A percentile compares a stretch with the other conserved stretches of the same genome.
phyloP scores from a whole-genome alignment of 2,888 invertebrate genomes.

The Epirrhoe alternata region DNA sequence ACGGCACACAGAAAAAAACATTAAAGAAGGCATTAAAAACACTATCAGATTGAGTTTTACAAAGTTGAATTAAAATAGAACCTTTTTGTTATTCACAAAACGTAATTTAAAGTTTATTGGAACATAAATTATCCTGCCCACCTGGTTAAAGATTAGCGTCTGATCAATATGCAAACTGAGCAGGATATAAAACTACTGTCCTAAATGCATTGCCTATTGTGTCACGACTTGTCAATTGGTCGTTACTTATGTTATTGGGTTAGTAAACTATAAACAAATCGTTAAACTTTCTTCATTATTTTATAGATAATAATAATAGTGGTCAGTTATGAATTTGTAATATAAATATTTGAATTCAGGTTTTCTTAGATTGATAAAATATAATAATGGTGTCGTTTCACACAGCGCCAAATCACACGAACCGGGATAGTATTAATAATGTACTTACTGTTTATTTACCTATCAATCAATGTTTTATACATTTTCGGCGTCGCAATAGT shows the following conservation, averaged over 20 bases:
- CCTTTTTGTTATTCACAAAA: conserved; percentile 12
- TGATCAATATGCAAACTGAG: conserved; percentile 22
- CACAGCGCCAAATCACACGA: too few species aligned
- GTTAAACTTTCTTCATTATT: conserved; percentile 1
- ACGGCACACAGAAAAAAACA: too few species aligned
- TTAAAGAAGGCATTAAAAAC: not conserved
- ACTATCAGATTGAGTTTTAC: not conserved
- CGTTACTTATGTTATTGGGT: conserved; percentile 8
- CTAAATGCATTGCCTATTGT: conserved; percentile 17
- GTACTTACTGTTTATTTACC: too few species aligned
- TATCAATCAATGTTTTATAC: conserved; percentile 1
- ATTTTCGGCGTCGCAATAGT: conserved; percentile 47
- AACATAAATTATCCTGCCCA: conserved; percentile 18
- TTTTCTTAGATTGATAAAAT: too few species aligned
- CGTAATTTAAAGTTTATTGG: conserved; percentile 16
- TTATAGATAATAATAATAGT: too few species aligned
- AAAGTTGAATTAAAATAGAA: too few species aligned
- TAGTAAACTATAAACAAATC: conserved; percentile 13
- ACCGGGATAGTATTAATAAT: too few species aligned
- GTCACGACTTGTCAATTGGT: conserved; percentile 10
- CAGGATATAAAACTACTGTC: conserved; percentile 16
- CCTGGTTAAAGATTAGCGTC: not conserved
- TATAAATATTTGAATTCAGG: too few species aligned
- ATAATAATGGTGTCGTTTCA: too few species aligned
- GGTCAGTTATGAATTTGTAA: too few species aligned